Conservation (phyloP, 2,113 vertebrate species). For the Antennarius striatus region DNA sequence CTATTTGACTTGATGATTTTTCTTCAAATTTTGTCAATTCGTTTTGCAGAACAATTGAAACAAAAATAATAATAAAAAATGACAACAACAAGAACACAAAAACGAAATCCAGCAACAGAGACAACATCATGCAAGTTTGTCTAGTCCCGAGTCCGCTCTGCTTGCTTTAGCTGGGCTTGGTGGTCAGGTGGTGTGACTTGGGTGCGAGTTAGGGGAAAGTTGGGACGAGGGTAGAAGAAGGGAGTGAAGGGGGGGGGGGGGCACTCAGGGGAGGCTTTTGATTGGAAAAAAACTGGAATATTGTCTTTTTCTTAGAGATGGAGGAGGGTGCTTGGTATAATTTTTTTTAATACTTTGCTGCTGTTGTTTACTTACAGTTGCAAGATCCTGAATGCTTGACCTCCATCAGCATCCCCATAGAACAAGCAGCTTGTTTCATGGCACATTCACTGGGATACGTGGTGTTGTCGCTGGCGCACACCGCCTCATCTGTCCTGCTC, state of each 20-base stretch:
- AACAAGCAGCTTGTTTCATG: conserved; percentile 97
- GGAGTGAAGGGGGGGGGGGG: conserved; percentile 14
- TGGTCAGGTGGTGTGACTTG: conserved; percentile 72
- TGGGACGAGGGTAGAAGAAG: conserved; percentile 18
- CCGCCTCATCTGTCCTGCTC: conserved; percentile 90
- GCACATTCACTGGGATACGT: conserved; percentile 96
- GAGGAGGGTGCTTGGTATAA: conserved; percentile 58
- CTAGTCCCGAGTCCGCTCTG: conserved; percentile 77
- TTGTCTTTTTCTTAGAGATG: conserved; percentile 67
- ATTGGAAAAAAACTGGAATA: conserved; percentile 79
- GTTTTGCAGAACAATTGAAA: conserved; percentile 59
- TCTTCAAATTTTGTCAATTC: conserved; percentile 37
- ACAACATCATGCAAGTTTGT: conserved; percentile 79
- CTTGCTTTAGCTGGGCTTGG: conserved; percentile 80
- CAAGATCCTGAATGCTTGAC: conserved; percentile 98
- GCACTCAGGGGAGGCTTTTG: conserved; percentile 49
- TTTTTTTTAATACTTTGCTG: conserved; percentile 55
- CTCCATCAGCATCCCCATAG: conserved; percentile 91
- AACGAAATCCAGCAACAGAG: conserved; percentile 71
- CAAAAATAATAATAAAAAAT: conserved; percentile 36
- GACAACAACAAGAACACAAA: conserved; percentile 50
- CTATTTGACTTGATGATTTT: conserved; percentile 36
- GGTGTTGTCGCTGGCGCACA: conserved; percentile 97
- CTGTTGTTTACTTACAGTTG: conserved; percentile 96
- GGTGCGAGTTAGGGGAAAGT: conserved; percentile 48